phyloP scores from a whole-genome alignment of 2,113 vertebrate species.

The Danionella cerebrum region DNA sequence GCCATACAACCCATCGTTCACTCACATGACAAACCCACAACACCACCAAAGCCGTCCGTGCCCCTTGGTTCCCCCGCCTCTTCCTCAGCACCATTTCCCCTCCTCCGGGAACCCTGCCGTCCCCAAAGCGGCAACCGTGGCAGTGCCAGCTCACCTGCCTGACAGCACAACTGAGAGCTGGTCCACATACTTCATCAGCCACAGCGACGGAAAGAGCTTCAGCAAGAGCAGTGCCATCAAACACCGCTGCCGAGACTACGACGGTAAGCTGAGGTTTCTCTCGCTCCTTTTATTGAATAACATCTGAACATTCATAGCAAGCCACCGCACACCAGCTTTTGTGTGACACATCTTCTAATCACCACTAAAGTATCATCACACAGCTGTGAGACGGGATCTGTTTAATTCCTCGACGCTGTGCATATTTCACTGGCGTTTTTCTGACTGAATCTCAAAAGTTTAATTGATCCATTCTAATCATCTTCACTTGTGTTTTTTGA shows the following conservation, averaged over 20 bases:
- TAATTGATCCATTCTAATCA: no score
- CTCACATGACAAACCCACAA: conserved; percentile 56
- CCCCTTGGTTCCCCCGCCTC: conserved; percentile 53
- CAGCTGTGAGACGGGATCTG: no score
- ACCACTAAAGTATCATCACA: no score
- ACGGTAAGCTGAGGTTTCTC: no score
- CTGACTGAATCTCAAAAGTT: no score
- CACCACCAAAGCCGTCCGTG: conserved; percentile 47
- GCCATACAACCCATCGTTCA: conserved; percentile 64
- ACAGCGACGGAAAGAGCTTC: conserved; percentile 67
- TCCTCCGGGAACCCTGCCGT: conserved; percentile 70
- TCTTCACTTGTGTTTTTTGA: background rate
- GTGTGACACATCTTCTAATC: no score
- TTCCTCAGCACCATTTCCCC: conserved; percentile 70
- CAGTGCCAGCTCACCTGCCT: conserved; percentile 82
- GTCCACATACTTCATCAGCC: conserved; percentile 84
- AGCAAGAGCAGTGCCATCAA: conserved; percentile 71
- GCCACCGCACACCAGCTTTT: no score
- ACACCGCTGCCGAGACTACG: conserved; percentile 93
- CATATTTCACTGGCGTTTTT: no score
- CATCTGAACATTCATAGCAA: no score
- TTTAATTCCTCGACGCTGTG: no score
- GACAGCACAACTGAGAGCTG: conserved; percentile 94
- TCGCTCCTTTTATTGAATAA: no score
- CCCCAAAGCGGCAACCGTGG: conserved; percentile 75